Percentiles rank a stretch among this genome's conserved stretches.
phyloP scores from a whole-genome alignment of 1,140 invertebrate species.

The Pantala flavescens region DNA sequence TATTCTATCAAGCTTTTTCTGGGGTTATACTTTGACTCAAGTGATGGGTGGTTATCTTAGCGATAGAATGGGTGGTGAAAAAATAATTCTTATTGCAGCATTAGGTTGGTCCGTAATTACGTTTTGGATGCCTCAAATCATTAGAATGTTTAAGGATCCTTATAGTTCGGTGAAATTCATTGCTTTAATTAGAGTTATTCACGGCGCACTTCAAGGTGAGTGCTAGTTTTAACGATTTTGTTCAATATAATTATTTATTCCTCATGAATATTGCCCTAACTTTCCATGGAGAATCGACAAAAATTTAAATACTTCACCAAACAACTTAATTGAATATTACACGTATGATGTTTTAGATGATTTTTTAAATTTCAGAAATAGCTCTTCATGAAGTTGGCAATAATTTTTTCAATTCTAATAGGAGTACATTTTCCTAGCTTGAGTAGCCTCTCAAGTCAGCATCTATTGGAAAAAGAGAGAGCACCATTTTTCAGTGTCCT shows the following conservation, averaged over 20 bases:
- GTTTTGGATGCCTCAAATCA: constrained; percentile 54
- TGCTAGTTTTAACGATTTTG: background rate
- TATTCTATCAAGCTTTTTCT: constrained; percentile 63
- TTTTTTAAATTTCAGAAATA: no score
- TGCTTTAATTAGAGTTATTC: constrained; percentile 47
- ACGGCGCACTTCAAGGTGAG: constrained; percentile 56
- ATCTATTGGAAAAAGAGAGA: constrained; percentile 51
- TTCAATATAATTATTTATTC: no score
- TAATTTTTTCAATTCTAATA: constrained; percentile 20
- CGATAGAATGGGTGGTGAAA: constrained; percentile 56
- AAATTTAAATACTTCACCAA: no score
- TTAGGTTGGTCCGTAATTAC: constrained; percentile 56
- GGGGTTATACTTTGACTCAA: constrained; percentile 65
- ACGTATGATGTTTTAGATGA: no score
- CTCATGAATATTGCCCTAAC: no score
- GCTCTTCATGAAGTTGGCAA: no score
- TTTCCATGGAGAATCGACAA: no score
- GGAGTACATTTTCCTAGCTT: constrained; percentile 62
- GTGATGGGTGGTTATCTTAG: constrained; percentile 55
- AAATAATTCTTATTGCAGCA: constrained; percentile 50
- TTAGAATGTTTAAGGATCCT: constrained; percentile 44
- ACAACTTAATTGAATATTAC: no score
- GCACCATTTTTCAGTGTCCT: constrained; percentile 59
- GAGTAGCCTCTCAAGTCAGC: constrained; percentile 57
- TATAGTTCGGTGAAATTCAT: constrained; percentile 46